These are phyloP conservation scores for Heloderma charlesbogerti DNA, from an alignment of 2,113 vertebrate species.

Conservation along the genomic window DNA sequence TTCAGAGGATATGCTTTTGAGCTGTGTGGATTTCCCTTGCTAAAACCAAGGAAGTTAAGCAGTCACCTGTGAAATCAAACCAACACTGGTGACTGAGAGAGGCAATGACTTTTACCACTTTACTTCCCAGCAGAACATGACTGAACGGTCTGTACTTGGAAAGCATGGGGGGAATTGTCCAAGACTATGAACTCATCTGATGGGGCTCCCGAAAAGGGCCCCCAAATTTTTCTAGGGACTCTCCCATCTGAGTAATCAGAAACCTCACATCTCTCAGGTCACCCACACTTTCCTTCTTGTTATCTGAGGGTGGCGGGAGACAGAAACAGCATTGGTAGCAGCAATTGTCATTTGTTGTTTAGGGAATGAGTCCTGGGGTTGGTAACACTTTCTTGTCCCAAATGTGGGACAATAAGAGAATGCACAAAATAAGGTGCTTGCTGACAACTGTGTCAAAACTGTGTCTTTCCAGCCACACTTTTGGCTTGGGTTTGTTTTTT, in stretches of 20 bases:
- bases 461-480: neutral
- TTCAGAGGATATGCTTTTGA: neutral
- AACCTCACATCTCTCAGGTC: neutral
- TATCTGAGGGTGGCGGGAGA: neutral
- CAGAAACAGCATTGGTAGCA: neutral
- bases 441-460: fast-evolving
- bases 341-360: neutral
- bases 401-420: neutral
- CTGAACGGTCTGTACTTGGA: neutral
- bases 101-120: neutral
- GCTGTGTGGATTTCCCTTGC: neutral
- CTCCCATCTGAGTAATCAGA: neutral
- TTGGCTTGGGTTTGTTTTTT: neutral
- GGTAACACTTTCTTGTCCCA: neutral
- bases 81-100: no score
- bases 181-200: neutral
- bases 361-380: neutral
- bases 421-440: neutral
- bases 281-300: slow-evolving; percentile 14
- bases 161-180: neutral
- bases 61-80: neutral
- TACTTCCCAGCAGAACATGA: neutral
- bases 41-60: neutral
- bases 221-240: neutral
- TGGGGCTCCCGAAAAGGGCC: neutral